Evolutionary conservation across 2,113 vertebrate species (phyloP).

Genomic region (Uria lomvia): DNA sequence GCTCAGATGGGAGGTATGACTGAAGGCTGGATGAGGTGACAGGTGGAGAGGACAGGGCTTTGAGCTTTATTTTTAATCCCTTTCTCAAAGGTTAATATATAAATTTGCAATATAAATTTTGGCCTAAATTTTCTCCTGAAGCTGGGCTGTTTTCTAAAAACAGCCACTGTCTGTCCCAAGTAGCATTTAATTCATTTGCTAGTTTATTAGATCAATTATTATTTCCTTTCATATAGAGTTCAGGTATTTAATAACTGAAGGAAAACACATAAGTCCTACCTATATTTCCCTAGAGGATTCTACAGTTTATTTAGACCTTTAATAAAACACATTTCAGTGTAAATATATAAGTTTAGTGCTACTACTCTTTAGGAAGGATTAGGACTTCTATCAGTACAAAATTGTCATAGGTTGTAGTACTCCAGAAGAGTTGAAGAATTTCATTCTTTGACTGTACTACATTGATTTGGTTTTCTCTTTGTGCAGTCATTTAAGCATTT

Average conservation of each 20-base stretch:
- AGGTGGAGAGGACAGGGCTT: neutral
- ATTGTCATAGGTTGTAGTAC: neutral
- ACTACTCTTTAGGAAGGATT: neutral
- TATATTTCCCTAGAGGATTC: neutral
- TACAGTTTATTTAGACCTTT: neutral
- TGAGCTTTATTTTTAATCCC: neutral
- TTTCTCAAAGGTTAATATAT: neutral
- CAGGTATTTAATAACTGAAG: neutral
- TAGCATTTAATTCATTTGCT: neutral
- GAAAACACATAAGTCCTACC: neutral
- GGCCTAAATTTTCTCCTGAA: neutral
- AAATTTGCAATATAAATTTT: neutral
- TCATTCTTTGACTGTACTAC: neutral
- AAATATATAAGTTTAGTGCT: neutral
- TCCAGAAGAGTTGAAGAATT: neutral
- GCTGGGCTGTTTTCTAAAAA: neutral
- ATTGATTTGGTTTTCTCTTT: constrained; percentile 26
- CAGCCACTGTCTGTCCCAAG: neutral
- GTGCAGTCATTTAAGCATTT: constrained; percentile 89
- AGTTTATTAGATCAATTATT: neutral
- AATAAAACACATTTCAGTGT: neutral
- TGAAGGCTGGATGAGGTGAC: neutral
- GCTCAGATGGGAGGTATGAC: neutral
- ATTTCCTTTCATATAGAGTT: neutral
- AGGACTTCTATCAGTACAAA: neutral